Evolutionary conservation across 2,113 vertebrate genomes (phyloP).

Genomic region (Phyllopteryx taeniolatus): DNA sequence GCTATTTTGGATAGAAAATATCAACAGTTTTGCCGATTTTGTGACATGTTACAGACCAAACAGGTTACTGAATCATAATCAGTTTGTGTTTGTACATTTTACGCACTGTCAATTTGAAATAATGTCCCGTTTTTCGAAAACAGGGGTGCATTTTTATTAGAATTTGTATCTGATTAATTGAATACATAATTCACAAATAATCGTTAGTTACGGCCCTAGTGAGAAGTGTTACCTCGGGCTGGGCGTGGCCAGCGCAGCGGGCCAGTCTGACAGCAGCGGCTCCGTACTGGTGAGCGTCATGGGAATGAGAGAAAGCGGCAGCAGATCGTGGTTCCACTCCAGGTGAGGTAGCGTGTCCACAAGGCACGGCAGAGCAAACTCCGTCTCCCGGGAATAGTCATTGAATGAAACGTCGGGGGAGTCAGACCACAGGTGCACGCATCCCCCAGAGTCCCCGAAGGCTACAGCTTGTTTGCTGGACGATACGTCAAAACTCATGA

Average conservation of each 20-base stretch:
- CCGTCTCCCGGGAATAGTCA: conserved; percentile 90
- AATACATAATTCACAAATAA: no score
- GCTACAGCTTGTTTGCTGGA: conserved; percentile 93
- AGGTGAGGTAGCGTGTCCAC: conserved; percentile 91
- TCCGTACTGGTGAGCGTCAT: conserved; percentile 85
- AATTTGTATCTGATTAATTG: no score
- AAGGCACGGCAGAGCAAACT: conserved; percentile 89
- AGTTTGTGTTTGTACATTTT: no score
- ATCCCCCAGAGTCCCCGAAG: conserved; percentile 94
- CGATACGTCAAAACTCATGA: conserved; percentile 95
- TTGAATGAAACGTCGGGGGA: conserved; percentile 89
- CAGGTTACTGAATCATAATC: no score
- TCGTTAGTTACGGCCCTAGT: neutral
- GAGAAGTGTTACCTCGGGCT: conserved; percentile 79
- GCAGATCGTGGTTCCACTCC: conserved; percentile 94
- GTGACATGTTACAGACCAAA: no score
- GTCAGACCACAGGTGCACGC: conserved; percentile 93
- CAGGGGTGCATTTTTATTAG: no score
- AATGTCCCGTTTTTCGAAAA: no score
- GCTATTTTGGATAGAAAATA: no score
- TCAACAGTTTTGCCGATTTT: no score
- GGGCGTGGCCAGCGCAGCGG: conserved; percentile 76
- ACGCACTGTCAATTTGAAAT: no score
- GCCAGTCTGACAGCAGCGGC: conserved; percentile 88
- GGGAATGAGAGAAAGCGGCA: conserved; percentile 91